Evolutionary conservation across 2,113 vertebrate genomes (phyloP), one percentile per base, ranked within the genome.

Genomic region (Centropristis striata): DNA sequence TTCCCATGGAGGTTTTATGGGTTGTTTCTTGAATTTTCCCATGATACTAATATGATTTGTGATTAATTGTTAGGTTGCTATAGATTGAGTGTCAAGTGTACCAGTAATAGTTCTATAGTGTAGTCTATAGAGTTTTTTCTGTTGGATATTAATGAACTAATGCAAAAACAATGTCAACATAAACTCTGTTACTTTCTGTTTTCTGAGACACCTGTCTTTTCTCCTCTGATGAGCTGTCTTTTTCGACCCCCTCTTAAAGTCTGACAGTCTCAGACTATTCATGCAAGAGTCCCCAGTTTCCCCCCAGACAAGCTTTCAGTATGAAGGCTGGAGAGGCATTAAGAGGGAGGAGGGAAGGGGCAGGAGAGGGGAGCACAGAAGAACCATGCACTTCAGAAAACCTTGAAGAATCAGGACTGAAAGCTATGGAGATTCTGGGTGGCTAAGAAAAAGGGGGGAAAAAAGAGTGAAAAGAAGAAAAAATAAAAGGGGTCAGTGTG

Each of bases 261-360:
- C 82, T 73, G 68, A 85, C 79, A 90, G 84, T 63, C 78, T 88
- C 81, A 87, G 83, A 81, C 92, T 88, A 93, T 93, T 93, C 86
- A 92, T 84, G 75, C 64, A 37, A 55, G 76, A 86, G 83, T 87
- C 86, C 83, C 79, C 80, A 74, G 88, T 84, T 81, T 8, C 8
- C 57, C 59, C 83, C 88, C 84, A 91, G 88, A 93, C 90, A 91
- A 84, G 86, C 92, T 88, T 90, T 93, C 84, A 92, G 73, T 44
- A 49, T 63, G 71, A 85, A 90, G 77, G 57, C 78, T 86, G 69
- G 78, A 89, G 82, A 81, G 86, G 90, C 80, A 77, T 88, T 67
- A 75, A 79, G 77, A 71, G 84, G 85, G 85, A 66, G 81, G 84
- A 50, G 80, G 88, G 78, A 25, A 25, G 49, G 71, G 69, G 66